Conservation (phyloP, 2,888 invertebrate genomes). For the Aspidapion aeneum region DNA sequence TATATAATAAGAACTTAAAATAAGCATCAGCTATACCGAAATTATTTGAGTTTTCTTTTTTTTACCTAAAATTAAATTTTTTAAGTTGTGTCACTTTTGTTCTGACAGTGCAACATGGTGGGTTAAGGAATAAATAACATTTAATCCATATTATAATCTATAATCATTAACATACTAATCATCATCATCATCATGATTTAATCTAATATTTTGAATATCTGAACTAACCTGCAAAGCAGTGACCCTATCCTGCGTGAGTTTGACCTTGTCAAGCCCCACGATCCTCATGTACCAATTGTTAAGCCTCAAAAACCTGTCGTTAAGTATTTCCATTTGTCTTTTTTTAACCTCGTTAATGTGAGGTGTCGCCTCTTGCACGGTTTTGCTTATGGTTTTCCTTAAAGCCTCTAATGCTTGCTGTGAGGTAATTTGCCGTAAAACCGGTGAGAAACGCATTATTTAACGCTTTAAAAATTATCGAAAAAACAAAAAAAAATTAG, state of each 20-base stretch:
- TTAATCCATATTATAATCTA: too few species aligned
- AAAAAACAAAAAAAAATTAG: too few species aligned
- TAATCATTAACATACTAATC: neutral
- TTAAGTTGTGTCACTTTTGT: too few species aligned
- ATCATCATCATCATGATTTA: too few species aligned
- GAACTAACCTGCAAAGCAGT: constrained; percentile 59
- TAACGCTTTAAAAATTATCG: too few species aligned
- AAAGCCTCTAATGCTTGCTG: constrained; percentile 27
- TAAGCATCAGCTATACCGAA: too few species aligned
- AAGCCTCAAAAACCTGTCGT: constrained; percentile 50
- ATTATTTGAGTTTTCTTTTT: too few species aligned
- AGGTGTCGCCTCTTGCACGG: constrained; percentile 32
- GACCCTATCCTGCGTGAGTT: constrained; percentile 69
- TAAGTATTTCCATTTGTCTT: constrained; percentile 36
- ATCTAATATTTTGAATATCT: too few species aligned
- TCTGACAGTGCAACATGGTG: too few species aligned
- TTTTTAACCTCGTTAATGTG: constrained; percentile 31
- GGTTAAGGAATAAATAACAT: too few species aligned
- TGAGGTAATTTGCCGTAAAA: constrained; percentile 20
- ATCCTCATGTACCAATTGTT: constrained; percentile 67
- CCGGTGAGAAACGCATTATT: constrained; percentile 23
- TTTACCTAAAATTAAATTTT: too few species aligned
- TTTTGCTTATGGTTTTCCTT: constrained; percentile 29
- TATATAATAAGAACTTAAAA: too few species aligned
- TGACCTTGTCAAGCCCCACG: constrained; percentile 75